A percentile compares a stretch with the other conserved stretches of the same genome.
These are phyloP conservation scores for Mythimna vitellina DNA, from an alignment of 2,888 invertebrate genomes.

Conservation along the genomic window DNA sequence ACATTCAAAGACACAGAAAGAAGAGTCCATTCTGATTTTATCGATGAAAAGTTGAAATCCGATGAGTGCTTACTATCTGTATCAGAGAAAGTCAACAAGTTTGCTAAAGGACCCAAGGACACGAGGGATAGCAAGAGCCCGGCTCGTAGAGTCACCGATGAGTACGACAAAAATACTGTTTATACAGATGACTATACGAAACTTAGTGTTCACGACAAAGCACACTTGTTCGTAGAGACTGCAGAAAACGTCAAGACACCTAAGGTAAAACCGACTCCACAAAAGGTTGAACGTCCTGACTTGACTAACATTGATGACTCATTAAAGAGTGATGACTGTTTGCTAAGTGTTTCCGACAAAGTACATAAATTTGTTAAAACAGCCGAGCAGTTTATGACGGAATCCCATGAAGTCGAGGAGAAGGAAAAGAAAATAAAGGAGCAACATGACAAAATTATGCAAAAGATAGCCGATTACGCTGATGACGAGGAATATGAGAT, in stretches of 20 bases:
- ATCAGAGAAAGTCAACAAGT: conserved; percentile 93
- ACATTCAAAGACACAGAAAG: conserved; percentile 80
- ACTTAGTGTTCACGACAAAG: conserved; percentile 92
- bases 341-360: conserved; percentile 92
- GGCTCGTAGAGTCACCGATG: conserved; percentile 83
- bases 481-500: conserved; percentile 69
- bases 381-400: conserved; percentile 88
- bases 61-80: conserved; percentile 93
- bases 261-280: conserved; percentile 77
- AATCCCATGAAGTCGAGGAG: conserved; percentile 78
- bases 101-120: conserved; percentile 87
- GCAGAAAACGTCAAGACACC: conserved; percentile 90
- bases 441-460: conserved; percentile 86
- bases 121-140: conserved; percentile 82
- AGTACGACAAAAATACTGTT: conserved; percentile 89
- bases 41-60: conserved; percentile 86
- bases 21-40: conserved; percentile 87
- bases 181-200: conserved; percentile 87
- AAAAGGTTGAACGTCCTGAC: conserved; percentile 87
- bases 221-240: conserved; percentile 91
- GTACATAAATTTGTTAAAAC: conserved; percentile 92
- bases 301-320: conserved; percentile 90
- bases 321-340: conserved; percentile 91
- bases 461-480: conserved; percentile 76
- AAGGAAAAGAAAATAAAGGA: conserved; percentile 84